Evolutionary conservation across 1,140 invertebrate genomes (phyloP).

Genomic region (Leucophenga varia): DNA sequence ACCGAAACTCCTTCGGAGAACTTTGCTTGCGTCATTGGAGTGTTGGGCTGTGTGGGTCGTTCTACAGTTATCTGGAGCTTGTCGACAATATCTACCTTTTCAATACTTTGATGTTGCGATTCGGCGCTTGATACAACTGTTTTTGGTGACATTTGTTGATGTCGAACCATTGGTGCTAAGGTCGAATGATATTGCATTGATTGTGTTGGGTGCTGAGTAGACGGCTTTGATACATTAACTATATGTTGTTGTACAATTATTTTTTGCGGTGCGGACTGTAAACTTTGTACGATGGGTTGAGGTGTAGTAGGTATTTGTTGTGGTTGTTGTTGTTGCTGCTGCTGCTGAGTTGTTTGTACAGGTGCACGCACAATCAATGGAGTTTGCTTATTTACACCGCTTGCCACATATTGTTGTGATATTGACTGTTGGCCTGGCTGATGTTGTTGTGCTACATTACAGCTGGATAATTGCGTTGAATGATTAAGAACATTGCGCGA

Average conservation of each 20-base stretch:
- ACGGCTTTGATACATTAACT: constrained; percentile 10
- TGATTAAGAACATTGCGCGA: too few relatives aligned
- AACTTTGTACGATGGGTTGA: constrained; percentile 42
- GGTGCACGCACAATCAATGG: constrained; percentile 18
- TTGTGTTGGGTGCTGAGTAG: constrained; percentile 14
- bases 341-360: too few relatives aligned
- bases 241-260: constrained; percentile 46
- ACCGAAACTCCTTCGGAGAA: constrained; percentile 42
- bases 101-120: too few relatives aligned
- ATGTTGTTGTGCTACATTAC: constrained; percentile 17
- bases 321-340: constrained; percentile 2
- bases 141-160: constrained; percentile 1
- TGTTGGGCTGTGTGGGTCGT: too few relatives aligned
- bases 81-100: too few relatives aligned
- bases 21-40: constrained; percentile 12
- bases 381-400: constrained; percentile 21
- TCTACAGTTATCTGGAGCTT: too few relatives aligned
- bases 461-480: constrained; percentile 17
- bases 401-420: constrained; percentile 17
- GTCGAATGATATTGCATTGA: constrained; percentile 6
- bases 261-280: constrained; percentile 27
- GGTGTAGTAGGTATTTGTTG: constrained; percentile 8
- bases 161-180: neutral
- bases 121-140: constrained; percentile 17
- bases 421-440: constrained; percentile 18